phyloP scores from a whole-genome alignment of 2,888 invertebrate species.

The Polyploca ridens region DNA sequence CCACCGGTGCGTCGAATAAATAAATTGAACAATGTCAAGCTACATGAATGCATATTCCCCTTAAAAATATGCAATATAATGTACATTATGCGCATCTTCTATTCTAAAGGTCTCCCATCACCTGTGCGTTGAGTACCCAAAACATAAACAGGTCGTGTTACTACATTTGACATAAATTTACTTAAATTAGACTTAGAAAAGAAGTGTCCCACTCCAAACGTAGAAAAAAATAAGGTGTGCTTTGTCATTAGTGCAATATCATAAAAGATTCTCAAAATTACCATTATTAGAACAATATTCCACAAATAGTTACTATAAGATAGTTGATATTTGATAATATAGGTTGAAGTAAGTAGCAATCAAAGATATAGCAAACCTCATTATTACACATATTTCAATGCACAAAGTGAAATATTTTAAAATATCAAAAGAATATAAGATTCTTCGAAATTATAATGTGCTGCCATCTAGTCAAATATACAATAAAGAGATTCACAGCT shows the following conservation, averaged over 20 bases:
- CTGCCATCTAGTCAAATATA: not conserved
- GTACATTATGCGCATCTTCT: slow-evolving; percentile 31
- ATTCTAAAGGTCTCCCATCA: slow-evolving; percentile 19
- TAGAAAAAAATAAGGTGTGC: slow-evolving; percentile 16
- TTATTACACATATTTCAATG: not conserved
- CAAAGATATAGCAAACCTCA: not conserved
- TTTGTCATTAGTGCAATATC: too few species aligned
- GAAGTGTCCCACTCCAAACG: slow-evolving; percentile 30
- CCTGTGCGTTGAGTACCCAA: slow-evolving; percentile 27
- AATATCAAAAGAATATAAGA: not conserved
- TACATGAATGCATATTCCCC: slow-evolving; percentile 62
- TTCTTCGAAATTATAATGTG: not conserved
- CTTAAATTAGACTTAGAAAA: not conserved
- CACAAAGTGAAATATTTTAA: too few species aligned
- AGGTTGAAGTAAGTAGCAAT: not conserved
- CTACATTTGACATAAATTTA: slow-evolving; percentile 21
- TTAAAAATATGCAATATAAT: slow-evolving; percentile 66
- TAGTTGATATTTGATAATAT: too few species aligned
- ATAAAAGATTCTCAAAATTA: not conserved
- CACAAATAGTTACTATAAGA: too few species aligned
- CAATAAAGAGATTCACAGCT: not conserved
- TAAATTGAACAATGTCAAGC: slow-evolving; percentile 72
- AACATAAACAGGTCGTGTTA: slow-evolving; percentile 32
- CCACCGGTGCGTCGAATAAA: slow-evolving; percentile 61
- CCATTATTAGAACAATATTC: not conserved